These are phyloP conservation scores for Campoletis sonorensis DNA, from an alignment of 1,140 invertebrate genomes.

Conservation along the genomic window DNA sequence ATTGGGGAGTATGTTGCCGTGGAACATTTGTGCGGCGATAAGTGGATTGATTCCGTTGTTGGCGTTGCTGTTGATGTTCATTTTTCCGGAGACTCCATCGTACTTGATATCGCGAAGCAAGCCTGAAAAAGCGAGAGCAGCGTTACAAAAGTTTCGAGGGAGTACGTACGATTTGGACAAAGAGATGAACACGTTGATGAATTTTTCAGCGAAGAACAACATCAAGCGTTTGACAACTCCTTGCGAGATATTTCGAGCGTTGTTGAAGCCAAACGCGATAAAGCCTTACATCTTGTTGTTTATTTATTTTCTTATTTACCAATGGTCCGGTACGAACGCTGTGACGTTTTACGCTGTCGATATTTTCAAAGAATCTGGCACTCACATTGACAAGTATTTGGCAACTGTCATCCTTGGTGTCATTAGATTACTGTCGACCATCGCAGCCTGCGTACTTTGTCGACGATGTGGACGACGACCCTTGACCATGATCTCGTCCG, in stretches of 20 bases:
- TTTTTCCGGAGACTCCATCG: conserved; percentile 85
- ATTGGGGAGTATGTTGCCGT: conserved; percentile 79
- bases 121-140: conserved; percentile 79
- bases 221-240: conserved; percentile 77
- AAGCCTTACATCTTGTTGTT: conserved; percentile 82
- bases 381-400: conserved; percentile 79
- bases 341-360: conserved; percentile 88
- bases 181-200: conserved; percentile 80
- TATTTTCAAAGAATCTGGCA: conserved; percentile 83
- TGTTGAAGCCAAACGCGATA: conserved; percentile 80
- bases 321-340: conserved; percentile 86
- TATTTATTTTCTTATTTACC: conserved; percentile 84
- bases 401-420: conserved; percentile 84
- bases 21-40: conserved; percentile 80
- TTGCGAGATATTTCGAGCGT: conserved; percentile 78
- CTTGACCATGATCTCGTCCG: conserved; percentile 82
- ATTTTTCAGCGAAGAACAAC: conserved; percentile 81
- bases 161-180: conserved; percentile 80
- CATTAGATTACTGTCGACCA: conserved; percentile 80
- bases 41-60: conserved; percentile 79
- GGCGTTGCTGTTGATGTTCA: conserved; percentile 79
- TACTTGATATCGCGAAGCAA: conserved; percentile 82
- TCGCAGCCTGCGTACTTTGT: conserved; percentile 80
- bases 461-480: conserved; percentile 81
- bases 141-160: conserved; percentile 80